phyloP scores from a whole-genome alignment of 2,797 vertebrate genomes.

The Acrossocheilus wenchowensis region DNA sequence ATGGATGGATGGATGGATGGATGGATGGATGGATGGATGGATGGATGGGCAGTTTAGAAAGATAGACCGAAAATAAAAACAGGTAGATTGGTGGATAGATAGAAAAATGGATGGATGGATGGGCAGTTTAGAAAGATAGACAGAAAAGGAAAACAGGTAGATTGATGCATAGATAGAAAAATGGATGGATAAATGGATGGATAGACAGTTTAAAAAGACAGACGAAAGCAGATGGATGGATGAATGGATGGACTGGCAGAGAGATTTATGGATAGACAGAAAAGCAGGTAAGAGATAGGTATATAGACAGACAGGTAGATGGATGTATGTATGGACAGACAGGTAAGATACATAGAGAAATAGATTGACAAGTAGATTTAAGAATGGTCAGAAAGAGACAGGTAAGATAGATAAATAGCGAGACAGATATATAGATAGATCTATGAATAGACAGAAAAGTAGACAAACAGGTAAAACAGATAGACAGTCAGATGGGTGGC shows the following conservation, averaged over 20 bases:
- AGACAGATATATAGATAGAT: not conserved
- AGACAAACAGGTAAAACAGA: not conserved
- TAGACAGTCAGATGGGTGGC: not conserved
- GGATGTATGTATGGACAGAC: too few species aligned
- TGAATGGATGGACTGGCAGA: not conserved
- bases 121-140: not conserved
- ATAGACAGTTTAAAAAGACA: not conserved
- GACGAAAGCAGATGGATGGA: not conserved
- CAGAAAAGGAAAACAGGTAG: too few species aligned
- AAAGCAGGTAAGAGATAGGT: not conserved
- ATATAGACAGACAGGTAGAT: not conserved
- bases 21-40: too few species aligned
- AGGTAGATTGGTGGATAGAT: not conserved
- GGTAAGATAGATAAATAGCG: not conserved
- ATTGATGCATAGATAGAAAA: accelerated
- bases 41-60: not conserved
- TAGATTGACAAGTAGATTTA: not conserved
- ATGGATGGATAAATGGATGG: not conserved
- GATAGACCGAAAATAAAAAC: too few species aligned
- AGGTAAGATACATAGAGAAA: not conserved
- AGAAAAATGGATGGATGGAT: not conserved
- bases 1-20: too few species aligned
- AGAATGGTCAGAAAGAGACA: not conserved
- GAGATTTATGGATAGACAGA: not conserved
- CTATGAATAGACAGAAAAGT: not conserved